A percentile compares a stretch with the other conserved stretches of the same genome.
phyloP scores from a whole-genome alignment of 2,888 invertebrate genomes.

The Pycnomerus fuliginosus region DNA sequence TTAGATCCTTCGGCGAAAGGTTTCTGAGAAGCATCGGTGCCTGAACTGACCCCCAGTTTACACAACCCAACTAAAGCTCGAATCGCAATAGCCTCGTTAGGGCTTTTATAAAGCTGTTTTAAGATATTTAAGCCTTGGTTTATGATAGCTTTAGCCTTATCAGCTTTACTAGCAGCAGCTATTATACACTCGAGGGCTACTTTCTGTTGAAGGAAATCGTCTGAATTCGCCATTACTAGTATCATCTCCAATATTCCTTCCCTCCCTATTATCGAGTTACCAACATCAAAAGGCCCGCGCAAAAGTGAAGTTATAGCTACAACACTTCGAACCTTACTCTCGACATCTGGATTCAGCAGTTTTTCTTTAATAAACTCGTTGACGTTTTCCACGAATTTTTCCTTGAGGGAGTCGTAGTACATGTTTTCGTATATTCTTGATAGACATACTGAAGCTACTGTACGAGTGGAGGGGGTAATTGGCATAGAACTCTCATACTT shows the following conservation, averaged over 20 bases:
- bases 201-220: constrained; percentile 89
- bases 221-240: constrained; percentile 92
- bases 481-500: constrained; percentile 89
- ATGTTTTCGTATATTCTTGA: constrained; percentile 93
- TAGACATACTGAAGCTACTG: constrained; percentile 88
- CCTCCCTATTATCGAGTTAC: constrained; percentile 78
- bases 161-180: constrained; percentile 95
- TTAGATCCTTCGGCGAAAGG: constrained; percentile 97
- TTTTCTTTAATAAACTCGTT: constrained; percentile 86
- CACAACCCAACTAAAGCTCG: constrained; percentile 91
- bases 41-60: constrained; percentile 90
- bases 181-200: constrained; percentile 95
- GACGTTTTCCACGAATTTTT: constrained; percentile 72
- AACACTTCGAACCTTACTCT: constrained; percentile 79
- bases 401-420: constrained; percentile 84
- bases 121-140: constrained; percentile 83
- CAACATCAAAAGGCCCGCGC: constrained; percentile 90
- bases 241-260: constrained; percentile 86
- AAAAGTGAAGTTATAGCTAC: constrained; percentile 87
- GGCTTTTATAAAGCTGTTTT: constrained; percentile 88
- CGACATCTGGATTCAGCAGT: constrained; percentile 80
- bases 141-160: constrained; percentile 89
- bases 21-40: constrained; percentile 89
- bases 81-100: constrained; percentile 82
- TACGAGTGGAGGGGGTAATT: constrained; percentile 84